Base-by-base conservation (phyloP, 2,113 vertebrate species). In the Passer domesticus region DNA sequence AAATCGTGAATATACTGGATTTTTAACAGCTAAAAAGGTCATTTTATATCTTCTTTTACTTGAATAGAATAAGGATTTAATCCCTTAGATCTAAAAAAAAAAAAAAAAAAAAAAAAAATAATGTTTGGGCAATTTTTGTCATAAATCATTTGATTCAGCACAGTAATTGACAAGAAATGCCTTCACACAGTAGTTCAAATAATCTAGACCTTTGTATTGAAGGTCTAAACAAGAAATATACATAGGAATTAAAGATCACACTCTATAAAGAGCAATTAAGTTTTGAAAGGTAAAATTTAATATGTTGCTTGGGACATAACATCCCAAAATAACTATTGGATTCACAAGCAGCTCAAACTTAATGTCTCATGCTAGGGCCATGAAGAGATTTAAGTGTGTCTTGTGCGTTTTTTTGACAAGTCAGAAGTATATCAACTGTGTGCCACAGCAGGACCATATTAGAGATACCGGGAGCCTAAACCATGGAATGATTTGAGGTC, bases 321-420 rank as follows among this genome's bases (percentile, higher is more conserved):
- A 92, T 83, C 58, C 75, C 86, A 95, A 96, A 97, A 97, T 95
- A 96, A 95, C 67, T 73, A 62, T 81, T 96, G 75, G 84, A 97
- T 98, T 98, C 97, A 96, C 95, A 90, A 97, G 86, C 93, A 96
- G 93, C 94, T 96, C 91, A 92, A 95, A 96, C 90, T 85, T 97
- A 92, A 91, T 82, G 97, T 96, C 58, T 97, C 79, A 89, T 96
- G 95, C 97, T 98, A 94, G 78, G 85, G 63, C 90, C 94, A 91
- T 96, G 97, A 96, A 96, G 96, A 98, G 94, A 97, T 97, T 97
- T 97, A 97, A 97, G 95, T 82, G 96, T 75, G 84, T 88, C 93
- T 94, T 95, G 93, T 92, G 94, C 66, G 18, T 87, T 92, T 97
- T 93, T 97, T 92, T 95, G 94, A 96, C 58, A 90, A 97, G 78